A percentile compares a stretch with the other conserved stretches of the same genome.
These are phyloP conservation scores for Tyto alba DNA, from an alignment of 2,113 vertebrate species.

Conservation along the genomic window DNA sequence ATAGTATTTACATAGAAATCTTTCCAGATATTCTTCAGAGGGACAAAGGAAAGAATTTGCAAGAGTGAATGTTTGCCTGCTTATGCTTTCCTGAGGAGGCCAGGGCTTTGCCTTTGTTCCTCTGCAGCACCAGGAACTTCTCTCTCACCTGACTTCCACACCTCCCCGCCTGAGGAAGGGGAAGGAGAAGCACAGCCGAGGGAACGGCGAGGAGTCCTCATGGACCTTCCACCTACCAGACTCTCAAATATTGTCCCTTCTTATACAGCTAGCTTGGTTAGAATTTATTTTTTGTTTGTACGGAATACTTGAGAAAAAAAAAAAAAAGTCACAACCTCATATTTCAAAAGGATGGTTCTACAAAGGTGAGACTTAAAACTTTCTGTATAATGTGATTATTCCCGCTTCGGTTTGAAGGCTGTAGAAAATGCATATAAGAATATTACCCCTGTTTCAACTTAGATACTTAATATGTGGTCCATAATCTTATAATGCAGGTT, in stretches of 20 bases:
- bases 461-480: too few species aligned
- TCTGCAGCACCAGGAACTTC: neutral
- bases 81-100: neutral
- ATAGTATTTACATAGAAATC: fast-evolving
- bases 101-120: neutral
- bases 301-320: neutral
- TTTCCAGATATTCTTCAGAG: neutral
- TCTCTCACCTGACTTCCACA: neutral
- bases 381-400: neutral
- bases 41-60: neutral
- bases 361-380: neutral
- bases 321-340: too few species aligned
- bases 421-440: neutral
- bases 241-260: neutral
- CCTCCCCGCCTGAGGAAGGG: neutral
- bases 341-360: neutral
- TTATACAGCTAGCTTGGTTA: neutral
- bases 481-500: neutral
- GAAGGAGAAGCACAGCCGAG: neutral
- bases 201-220: neutral
- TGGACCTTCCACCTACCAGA: neutral
- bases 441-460: neutral
- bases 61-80: neutral
- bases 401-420: neutral
- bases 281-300: neutral